Evolutionary conservation across 2,113 vertebrate genomes (phyloP).

Genomic region (Crotalus helleri): DNA sequence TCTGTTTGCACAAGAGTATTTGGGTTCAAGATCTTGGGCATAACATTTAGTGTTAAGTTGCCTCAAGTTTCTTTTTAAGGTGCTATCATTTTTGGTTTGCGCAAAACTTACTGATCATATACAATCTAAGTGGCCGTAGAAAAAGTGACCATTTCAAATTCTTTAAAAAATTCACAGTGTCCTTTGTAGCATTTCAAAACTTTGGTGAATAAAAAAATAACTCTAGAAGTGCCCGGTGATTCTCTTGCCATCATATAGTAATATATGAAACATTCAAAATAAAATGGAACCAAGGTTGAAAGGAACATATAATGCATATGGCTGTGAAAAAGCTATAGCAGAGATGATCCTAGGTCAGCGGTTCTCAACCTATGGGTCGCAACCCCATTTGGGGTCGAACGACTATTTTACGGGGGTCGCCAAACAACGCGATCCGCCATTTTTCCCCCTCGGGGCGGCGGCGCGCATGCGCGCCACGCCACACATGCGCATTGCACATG

Average conservation of each 20-base stretch:
- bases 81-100: background rate
- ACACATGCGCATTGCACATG: too few relatives aligned
- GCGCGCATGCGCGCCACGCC: too few relatives aligned
- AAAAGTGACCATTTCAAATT: background rate
- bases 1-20: background rate
- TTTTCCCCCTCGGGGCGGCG: too few relatives aligned
- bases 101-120: background rate
- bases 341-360: background rate
- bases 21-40: background rate
- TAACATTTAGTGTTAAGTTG: background rate
- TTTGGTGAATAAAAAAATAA: background rate
- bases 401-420: too few relatives aligned
- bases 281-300: background rate
- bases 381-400: too few relatives aligned
- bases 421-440: too few relatives aligned
- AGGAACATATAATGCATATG: background rate
- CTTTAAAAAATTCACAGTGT: background rate
- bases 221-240: background rate
- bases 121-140: background rate
- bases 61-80: background rate
- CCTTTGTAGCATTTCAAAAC: background rate
- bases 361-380: too few relatives aligned
- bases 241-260: background rate
- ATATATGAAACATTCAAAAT: background rate
- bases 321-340: too few relatives aligned